Conservation (phyloP, 2,113 vertebrate species). For the Melanotaenia duboulayi region DNA sequence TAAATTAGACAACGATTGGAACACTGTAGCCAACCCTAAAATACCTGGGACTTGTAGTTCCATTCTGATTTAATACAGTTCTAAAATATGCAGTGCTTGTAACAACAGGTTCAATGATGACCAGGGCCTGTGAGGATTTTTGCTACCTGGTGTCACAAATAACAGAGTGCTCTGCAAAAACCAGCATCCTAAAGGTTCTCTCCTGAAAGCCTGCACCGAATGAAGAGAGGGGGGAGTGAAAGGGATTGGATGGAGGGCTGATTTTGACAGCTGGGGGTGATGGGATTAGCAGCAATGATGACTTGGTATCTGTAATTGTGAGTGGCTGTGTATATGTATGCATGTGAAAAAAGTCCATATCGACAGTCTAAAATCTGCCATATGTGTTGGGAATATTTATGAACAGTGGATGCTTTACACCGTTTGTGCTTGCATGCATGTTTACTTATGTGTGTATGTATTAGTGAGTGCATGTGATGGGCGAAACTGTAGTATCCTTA, state of each 20-base stretch:
- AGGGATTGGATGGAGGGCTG: conserved; percentile 60
- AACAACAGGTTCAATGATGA: conserved; percentile 23
- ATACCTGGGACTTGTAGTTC: background rate
- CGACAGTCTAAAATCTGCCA: conserved; percentile 42
- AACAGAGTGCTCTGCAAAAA: conserved; percentile 35
- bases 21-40: background rate
- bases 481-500: conserved; percentile 61
- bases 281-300: conserved; percentile 72
- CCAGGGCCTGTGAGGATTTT: conserved; percentile 3
- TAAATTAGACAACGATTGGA: background rate
- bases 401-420: conserved; percentile 32
- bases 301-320: conserved; percentile 62
- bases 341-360: conserved; percentile 27
- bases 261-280: conserved; percentile 76
- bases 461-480: conserved; percentile 10
- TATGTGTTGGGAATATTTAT: conserved; percentile 65
- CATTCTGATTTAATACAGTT: conserved; percentile 17
- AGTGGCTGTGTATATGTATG: conserved; percentile 34
- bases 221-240: conserved; percentile 16
- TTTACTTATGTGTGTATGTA: background rate
- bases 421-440: conserved; percentile 5
- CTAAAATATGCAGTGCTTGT: background rate
- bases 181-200: conserved; percentile 57
- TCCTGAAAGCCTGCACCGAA: conserved; percentile 55
- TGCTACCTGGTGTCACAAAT: conserved; percentile 11